Evolutionary conservation across 2,888 invertebrate species (phyloP), one percentile per base, ranked within the genome.

Genomic region (Scaptomyza parva): DNA sequence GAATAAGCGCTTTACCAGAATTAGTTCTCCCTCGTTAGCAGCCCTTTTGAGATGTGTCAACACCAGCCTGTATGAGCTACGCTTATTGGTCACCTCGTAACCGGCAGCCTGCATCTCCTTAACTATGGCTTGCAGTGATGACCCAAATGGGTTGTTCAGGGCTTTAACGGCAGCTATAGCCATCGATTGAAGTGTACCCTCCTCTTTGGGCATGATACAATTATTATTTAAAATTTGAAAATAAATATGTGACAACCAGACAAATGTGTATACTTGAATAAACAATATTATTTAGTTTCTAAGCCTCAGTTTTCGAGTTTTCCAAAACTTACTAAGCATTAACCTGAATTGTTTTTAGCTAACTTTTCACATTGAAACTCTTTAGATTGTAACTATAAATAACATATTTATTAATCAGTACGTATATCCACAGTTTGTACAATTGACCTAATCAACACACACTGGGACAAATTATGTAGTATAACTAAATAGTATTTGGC

Each of bases 361-460:
- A 7, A 2, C 1, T 24, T 5, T 24, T 24, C 8, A 2, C 8
- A 24, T 7, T 24, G 24, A 22, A 12, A 30, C 35, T 35, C 14
- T 35, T 35, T 35, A 4, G 1, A 6, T 69, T 18, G 47, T 58
- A 52, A 55, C 51, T 82, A 78, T 76, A 82, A 78, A 71, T 76
- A 59, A 76, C 64, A 82, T 81, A 87, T 85, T 78, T 61, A 60
- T 86, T 88, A 88, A 83, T 83, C 83, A 83, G 83, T 83, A 81
- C 87, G 55, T 24, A 51, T 57, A 66, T 68, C 81, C 70, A 12
- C 22, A 58, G 83, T 45, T 64, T 63, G 71, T 39, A 40, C 33
- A 24, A 37, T 54, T 52, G 40, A 48, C 39, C 28, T 37, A 20
- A 62, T 63, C 68, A 76, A 63, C 53, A 62, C 53, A 62, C 58